phyloP scores from a whole-genome alignment of 2,113 vertebrate genomes.

The Gasterosteus nipponicus region DNA sequence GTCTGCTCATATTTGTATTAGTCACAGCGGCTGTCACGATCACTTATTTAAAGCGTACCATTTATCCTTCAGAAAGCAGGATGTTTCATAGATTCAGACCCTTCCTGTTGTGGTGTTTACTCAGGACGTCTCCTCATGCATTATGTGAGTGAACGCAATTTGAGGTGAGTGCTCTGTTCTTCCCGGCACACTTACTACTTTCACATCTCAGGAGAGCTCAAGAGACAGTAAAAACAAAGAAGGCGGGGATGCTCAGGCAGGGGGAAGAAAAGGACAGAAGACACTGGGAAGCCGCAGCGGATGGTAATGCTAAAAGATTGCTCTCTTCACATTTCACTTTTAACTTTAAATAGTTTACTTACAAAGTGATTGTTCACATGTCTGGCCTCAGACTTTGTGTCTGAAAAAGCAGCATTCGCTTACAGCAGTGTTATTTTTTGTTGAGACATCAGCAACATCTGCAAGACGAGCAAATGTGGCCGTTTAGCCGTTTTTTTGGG shows the following conservation, averaged over 20 bases:
- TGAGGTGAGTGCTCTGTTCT: constrained; percentile 66
- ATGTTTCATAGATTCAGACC: constrained; percentile 59
- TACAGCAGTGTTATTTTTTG: background rate
- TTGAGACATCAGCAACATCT: background rate
- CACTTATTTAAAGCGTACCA: constrained; percentile 43
- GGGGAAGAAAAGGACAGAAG: constrained; percentile 34
- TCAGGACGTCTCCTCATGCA: constrained; percentile 59
- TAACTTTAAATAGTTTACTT: constrained; percentile 59
- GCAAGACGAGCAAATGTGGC: background rate
- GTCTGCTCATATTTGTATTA: constrained; percentile 27
- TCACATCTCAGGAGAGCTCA: constrained; percentile 59
- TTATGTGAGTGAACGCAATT: constrained; percentile 63
- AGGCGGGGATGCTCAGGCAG: constrained; percentile 21
- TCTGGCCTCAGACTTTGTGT: constrained; percentile 9
- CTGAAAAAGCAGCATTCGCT: background rate
- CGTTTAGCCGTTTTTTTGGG: background rate
- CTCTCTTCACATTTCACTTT: constrained; percentile 51
- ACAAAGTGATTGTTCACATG: constrained; percentile 33
- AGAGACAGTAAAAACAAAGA: constrained; percentile 43
- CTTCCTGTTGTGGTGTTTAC: constrained; percentile 68
- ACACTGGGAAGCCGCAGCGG: constrained; percentile 17
- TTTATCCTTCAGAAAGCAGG: constrained; percentile 66
- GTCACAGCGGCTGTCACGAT: constrained; percentile 39
- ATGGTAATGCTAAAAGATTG: background rate
- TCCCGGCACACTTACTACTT: constrained; percentile 65